Conservation (phyloP, 2,888 invertebrate genomes). For the Rhopalosiphum nymphaeae region DNA sequence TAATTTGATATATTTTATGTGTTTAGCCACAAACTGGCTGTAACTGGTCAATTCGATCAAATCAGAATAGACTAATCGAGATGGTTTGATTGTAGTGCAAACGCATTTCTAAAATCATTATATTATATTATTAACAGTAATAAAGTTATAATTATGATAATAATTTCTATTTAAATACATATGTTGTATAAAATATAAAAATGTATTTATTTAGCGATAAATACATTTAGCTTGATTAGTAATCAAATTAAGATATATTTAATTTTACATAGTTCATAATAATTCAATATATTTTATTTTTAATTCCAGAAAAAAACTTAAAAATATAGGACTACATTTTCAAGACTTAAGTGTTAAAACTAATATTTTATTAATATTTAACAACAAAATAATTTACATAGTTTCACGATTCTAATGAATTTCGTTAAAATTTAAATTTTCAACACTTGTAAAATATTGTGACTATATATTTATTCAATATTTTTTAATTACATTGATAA, state of each 20-base stretch:
- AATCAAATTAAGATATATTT: not conserved
- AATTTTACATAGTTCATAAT: not conserved
- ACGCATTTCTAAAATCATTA: constrained; percentile 45
- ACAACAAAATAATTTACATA: no score
- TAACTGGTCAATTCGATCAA: constrained; percentile 32
- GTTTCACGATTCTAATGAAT: no score
- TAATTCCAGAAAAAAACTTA: no score
- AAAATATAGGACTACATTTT: no score
- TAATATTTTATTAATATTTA: no score
- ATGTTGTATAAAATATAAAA: not conserved
- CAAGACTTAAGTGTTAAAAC: no score
- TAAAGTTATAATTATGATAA: not conserved
- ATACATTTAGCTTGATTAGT: not conserved
- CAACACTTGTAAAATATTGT: no score
- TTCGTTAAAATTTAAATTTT: no score
- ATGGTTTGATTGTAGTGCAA: constrained; percentile 54
- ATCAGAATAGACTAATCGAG: constrained; percentile 41
- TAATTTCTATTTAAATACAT: not conserved
- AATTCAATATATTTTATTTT: no score
- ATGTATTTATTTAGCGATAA: not conserved
- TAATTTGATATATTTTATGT: not conserved
- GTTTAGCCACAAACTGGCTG: constrained; percentile 36
- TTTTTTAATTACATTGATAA: no score
- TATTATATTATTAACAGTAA: not conserved
- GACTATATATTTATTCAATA: no score